phyloP scores from a whole-genome alignment of 1,140 invertebrate species.

The Drosophila tristis region DNA sequence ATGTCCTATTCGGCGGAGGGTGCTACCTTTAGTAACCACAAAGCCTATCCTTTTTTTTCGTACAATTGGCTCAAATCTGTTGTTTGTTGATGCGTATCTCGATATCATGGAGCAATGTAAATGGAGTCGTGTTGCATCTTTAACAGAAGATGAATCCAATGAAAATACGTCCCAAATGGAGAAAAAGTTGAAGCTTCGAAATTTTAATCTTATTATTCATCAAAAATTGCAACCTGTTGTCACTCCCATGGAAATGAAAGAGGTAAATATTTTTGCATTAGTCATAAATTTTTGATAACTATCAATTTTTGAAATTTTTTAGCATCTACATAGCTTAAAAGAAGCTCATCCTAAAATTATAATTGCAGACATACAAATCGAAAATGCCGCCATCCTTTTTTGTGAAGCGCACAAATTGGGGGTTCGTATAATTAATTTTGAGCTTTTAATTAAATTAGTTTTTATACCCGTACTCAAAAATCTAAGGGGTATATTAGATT shows the following conservation, averaged over 20 bases:
- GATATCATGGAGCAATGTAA: slow-evolving; percentile 85
- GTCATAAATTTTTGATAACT: background rate
- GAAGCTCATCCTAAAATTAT: slow-evolving; percentile 89
- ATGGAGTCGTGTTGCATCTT: slow-evolving; percentile 89
- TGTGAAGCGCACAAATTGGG: slow-evolving; percentile 90
- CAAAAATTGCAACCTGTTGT: slow-evolving; percentile 88
- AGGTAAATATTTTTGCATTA: slow-evolving; percentile 75
- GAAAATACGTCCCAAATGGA: slow-evolving; percentile 91
- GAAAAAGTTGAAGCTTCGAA: slow-evolving; percentile 86
- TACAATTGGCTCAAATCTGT: slow-evolving; percentile 92
- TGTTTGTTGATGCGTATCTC: slow-evolving; percentile 85
- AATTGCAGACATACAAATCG: slow-evolving; percentile 91
- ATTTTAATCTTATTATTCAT: slow-evolving; percentile 89
- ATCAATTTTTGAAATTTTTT: slow-evolving; percentile 34
- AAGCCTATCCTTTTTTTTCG: slow-evolving; percentile 93
- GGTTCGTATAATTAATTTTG: slow-evolving; percentile 62
- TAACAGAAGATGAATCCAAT: slow-evolving; percentile 92
- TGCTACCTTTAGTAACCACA: slow-evolving; percentile 88
- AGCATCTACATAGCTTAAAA: slow-evolving; percentile 90
- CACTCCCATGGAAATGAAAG: slow-evolving; percentile 84
- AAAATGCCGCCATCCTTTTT: slow-evolving; percentile 88
- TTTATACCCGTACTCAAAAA: too few species aligned
- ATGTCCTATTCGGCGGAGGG: slow-evolving; percentile 94
- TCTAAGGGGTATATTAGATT: too few species aligned
- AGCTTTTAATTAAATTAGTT: background rate